Percentiles rank a stretch among this genome's conserved stretches.
These are phyloP conservation scores for Scaptomyza tumidula DNA, from an alignment of 2,888 invertebrate genomes.

Conservation along the genomic window DNA sequence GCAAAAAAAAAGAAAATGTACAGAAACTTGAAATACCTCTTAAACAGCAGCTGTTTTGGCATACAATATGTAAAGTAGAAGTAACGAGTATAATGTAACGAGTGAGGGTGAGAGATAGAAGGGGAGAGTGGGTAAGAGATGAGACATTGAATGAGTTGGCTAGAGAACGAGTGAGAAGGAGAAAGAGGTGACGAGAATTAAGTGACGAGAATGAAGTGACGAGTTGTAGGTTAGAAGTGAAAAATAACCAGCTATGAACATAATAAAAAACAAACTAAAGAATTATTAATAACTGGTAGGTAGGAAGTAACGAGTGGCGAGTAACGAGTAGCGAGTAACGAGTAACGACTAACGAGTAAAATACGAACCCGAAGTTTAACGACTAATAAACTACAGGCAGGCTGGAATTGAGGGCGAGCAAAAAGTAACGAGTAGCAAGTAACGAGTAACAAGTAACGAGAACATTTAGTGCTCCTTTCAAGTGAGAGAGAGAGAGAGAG, in stretches of 20 bases:
- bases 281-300: too few species aligned
- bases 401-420: too few species aligned
- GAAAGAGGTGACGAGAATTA: neutral
- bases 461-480: too few species aligned
- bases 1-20: neutral
- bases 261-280: neutral
- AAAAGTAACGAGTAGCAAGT: neutral
- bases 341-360: too few species aligned
- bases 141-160: neutral
- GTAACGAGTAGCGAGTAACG: too few species aligned
- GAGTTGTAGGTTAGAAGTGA: neutral
- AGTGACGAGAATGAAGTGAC: neutral
- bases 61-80: neutral
- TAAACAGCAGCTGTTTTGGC: neutral
- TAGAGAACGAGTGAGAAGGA: neutral
- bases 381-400: too few species aligned
- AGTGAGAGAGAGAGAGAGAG: neutral
- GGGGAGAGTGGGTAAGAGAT: too few species aligned
- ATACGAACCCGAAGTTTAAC: too few species aligned
- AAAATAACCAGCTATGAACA: neutral
- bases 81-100: neutral
- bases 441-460: neutral
- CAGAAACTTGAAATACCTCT: slow-evolving; percentile 25
- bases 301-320: neutral
- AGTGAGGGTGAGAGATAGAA: neutral